A percentile compares a stretch with the other conserved stretches of the same genome.
phyloP scores from a whole-genome alignment of 2,797 vertebrate species.

The Triplophysa bombifrons region DNA sequence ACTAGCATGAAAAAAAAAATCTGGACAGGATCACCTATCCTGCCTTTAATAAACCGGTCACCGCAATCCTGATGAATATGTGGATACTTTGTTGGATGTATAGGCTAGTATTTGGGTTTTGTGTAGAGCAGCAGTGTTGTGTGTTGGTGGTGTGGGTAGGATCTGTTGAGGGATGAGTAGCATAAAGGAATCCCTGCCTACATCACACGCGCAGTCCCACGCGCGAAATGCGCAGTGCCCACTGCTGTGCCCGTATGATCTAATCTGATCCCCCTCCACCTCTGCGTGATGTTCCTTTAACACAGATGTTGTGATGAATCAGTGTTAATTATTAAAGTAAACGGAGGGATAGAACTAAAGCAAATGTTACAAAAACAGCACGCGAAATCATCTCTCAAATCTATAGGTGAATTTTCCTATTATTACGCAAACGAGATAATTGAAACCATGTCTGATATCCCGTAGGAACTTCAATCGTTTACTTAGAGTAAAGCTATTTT shows the following conservation, averaged over 20 bases:
- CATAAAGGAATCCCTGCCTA: constrained; percentile 54
- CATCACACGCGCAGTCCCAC: constrained; percentile 50
- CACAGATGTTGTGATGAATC: constrained; percentile 12
- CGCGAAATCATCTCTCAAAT: too few relatives aligned
- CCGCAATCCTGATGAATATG: not conserved
- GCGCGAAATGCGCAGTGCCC: constrained; percentile 51
- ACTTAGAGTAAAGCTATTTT: too few relatives aligned
- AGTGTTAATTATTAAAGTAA: too few relatives aligned
- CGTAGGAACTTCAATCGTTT: not conserved
- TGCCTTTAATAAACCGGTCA: not conserved
- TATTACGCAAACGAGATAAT: too few relatives aligned
- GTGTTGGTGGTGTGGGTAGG: constrained; percentile 49
- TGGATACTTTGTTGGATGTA: not conserved
- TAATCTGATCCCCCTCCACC: constrained; percentile 24
- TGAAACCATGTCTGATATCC: too few relatives aligned
- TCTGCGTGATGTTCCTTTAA: not conserved
- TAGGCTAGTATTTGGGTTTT: not conserved
- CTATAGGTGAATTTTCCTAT: too few relatives aligned
- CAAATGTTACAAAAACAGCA: too few relatives aligned
- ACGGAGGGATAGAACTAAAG: too few relatives aligned
- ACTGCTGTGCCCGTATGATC: constrained; percentile 5
- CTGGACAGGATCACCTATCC: too few relatives aligned
- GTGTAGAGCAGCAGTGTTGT: constrained; percentile 8
- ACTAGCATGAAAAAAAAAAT: too few relatives aligned
- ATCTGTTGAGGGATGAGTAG: constrained; percentile 35